phyloP scores from a whole-genome alignment of 1,140 invertebrate species.

The Drosophila mayri region DNA sequence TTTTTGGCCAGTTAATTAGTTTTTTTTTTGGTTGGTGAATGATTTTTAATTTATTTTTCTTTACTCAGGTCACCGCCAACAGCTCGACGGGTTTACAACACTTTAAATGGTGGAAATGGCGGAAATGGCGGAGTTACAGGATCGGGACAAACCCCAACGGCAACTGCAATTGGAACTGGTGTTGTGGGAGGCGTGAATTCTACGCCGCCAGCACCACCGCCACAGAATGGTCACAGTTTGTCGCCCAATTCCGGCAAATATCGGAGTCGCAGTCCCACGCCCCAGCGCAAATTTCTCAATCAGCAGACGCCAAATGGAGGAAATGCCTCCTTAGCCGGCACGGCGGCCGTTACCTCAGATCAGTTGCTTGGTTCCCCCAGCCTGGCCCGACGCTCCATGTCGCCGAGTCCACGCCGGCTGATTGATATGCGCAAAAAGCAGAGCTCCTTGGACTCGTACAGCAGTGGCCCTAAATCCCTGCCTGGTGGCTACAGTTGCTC shows the following conservation, averaged over 20 bases:
- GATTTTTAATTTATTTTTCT: no score
- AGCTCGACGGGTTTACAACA: conserved; percentile 72
- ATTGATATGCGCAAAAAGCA: conserved; percentile 81
- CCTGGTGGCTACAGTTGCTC: conserved; percentile 45
- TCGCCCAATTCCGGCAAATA: conserved; percentile 72
- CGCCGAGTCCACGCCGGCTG: conserved; percentile 84
- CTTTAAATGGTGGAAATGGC: conserved; percentile 20
- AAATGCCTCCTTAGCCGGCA: conserved; percentile 7
- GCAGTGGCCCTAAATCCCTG: conserved; percentile 66
- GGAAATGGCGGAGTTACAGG: neutral
- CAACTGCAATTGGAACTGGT: neutral
- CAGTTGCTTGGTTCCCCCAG: conserved; percentile 50
- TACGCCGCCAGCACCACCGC: conserved; percentile 19
- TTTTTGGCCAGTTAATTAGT: no score
- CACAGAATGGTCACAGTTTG: conserved; percentile 37
- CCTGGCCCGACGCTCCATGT: conserved; percentile 77
- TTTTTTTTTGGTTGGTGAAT: neutral
- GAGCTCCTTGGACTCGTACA: conserved; percentile 67
- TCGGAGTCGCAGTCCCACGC: conserved; percentile 87
- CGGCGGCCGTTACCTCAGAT: neutral
- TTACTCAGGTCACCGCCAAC: conserved; percentile 75
- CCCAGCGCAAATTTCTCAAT: conserved; percentile 79
- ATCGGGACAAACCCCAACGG: conserved; percentile 1
- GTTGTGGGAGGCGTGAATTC: neutral
- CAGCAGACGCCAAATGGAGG: conserved; percentile 45